Evolutionary conservation across 2,888 invertebrate species (phyloP).

Genomic region (Hybos culiciformis): DNA sequence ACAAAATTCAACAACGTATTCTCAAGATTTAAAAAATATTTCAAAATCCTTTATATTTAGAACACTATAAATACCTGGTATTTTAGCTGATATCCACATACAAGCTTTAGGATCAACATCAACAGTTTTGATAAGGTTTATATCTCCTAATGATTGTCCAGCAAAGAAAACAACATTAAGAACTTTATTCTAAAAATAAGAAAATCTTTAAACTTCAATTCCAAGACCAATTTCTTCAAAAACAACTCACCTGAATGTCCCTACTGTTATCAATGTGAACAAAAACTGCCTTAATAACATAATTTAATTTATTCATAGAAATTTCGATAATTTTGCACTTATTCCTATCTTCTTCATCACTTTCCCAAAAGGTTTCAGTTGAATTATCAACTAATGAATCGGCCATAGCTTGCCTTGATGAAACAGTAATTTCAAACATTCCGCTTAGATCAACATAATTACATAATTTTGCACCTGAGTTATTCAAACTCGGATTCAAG

Average conservation of each 20-base stretch:
- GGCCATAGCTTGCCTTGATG: constrained; percentile 88
- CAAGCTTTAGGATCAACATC: constrained; percentile 75
- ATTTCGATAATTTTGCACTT: constrained; percentile 77
- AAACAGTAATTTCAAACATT: constrained; percentile 58
- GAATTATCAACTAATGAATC: constrained; percentile 85
- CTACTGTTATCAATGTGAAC: constrained; percentile 91
- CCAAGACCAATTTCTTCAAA: background rate
- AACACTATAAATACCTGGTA: constrained; percentile 43
- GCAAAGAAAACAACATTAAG: constrained; percentile 71
- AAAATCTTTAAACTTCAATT: background rate
- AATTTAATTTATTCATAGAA: constrained; percentile 41
- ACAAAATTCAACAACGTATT: no score
- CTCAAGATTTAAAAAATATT: no score
- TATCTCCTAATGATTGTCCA: constrained; percentile 68
- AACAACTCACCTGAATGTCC: constrained; percentile 59
- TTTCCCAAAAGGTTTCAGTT: constrained; percentile 98
- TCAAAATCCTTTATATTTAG: constrained; percentile 1
- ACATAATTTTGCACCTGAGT: constrained; percentile 25
- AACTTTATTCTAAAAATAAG: constrained; percentile 66
- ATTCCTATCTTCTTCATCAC: constrained; percentile 91
- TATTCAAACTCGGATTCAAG: constrained; percentile 14
- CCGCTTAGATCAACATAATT: constrained; percentile 31
- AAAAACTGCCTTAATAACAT: constrained; percentile 45
- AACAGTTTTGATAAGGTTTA: constrained; percentile 63
- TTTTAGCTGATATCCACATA: constrained; percentile 81